Conservation (phyloP, 2,888 invertebrate genomes). For the Pristionchus entomophagus region DNA sequence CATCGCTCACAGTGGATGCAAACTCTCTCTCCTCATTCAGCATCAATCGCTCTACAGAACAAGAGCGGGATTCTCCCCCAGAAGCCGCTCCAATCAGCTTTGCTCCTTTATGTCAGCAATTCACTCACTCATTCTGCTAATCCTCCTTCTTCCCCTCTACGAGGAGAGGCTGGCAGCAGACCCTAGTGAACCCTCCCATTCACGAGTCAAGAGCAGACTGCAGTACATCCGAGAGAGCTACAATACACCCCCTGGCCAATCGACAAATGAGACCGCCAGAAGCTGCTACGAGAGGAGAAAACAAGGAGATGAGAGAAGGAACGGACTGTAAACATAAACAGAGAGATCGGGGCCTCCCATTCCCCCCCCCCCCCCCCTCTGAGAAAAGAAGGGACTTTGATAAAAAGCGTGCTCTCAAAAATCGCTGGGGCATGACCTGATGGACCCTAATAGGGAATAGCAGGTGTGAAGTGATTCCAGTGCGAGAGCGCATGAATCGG, state of each 20-base stretch:
- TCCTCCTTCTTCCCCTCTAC: not conserved
- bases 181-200: not conserved
- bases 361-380: too few relatives aligned
- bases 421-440: not conserved
- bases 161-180: conserved; percentile 23
- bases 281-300: not conserved
- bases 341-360: not conserved
- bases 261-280: not conserved
- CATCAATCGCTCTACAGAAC: not conserved
- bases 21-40: not conserved
- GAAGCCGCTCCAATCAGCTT: conserved; percentile 9
- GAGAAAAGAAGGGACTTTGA: not conserved
- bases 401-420: not conserved
- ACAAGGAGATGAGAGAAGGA: not conserved
- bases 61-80: not conserved
- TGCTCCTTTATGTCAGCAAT: not conserved
- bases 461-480: not conserved
- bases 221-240: not conserved
- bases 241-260: not conserved
- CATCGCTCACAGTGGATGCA: not conserved
- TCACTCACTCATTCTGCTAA: conserved; percentile 33
- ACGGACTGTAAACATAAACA: not conserved
- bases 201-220: not conserved
- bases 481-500: not conserved
- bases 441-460: conserved; percentile 30